phyloP scores from a whole-genome alignment of 2,888 invertebrate species.

The Anodontia alba region DNA sequence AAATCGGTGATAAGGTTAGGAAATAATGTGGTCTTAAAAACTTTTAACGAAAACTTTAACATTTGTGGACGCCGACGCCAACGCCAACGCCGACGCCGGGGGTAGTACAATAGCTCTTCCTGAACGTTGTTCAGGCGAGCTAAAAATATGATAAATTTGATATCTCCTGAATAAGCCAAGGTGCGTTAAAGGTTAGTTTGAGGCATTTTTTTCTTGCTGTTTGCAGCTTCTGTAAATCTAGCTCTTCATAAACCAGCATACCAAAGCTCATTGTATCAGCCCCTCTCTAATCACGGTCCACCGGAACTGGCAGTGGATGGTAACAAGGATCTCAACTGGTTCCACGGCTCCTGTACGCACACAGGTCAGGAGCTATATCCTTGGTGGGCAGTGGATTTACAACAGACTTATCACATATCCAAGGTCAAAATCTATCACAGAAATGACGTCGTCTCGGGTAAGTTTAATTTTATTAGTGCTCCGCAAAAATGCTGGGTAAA shows the following conservation, averaged over 20 bases:
- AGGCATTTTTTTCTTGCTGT: too few species aligned
- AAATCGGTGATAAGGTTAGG: too few species aligned
- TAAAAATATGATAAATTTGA: too few species aligned
- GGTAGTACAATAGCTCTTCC: too few species aligned
- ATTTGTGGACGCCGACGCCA: too few species aligned
- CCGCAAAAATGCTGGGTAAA: too few species aligned
- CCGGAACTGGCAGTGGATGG: neutral
- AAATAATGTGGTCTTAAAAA: too few species aligned
- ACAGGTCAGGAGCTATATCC: constrained; percentile 28
- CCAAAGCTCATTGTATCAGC: neutral
- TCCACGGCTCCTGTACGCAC: constrained; percentile 45
- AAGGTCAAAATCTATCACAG: constrained; percentile 42
- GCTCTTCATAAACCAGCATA: constrained; percentile 23
- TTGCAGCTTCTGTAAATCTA: constrained; percentile 48
- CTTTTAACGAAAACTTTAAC: too few species aligned
- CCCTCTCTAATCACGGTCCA: neutral
- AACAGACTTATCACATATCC: constrained; percentile 29
- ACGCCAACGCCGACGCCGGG: too few species aligned
- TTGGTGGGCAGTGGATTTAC: constrained; percentile 52
- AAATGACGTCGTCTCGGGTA: constrained; percentile 38
- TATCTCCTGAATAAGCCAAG: too few species aligned
- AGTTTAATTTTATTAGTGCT: neutral
- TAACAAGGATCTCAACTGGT: constrained; percentile 30
- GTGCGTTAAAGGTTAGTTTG: too few species aligned
- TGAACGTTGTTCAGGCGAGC: too few species aligned